Base-by-base conservation (phyloP, 1,140 invertebrate species). In the Fopius arisanus region DNA sequence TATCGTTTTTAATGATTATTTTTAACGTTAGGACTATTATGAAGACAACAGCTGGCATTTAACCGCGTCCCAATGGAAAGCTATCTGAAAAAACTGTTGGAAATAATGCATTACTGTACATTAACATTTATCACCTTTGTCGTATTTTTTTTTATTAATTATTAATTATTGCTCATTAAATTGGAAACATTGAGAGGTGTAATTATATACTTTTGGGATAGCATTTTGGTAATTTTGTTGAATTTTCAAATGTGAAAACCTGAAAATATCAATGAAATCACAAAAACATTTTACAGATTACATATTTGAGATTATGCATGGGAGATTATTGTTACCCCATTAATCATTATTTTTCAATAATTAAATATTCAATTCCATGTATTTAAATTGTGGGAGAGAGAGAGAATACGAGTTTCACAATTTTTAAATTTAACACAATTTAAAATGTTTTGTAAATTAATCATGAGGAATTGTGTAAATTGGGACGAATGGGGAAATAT, bases 11-110 rank as follows among this genome's bases (percentile, higher is more conserved):
- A 14, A 54, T 51, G 14, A 23, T 70, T 70, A 69, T 72, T 75
- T 72, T 37, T 68, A 71, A 48, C 43, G 43, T 67, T 31, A 66
- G 75, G 78, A 83, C 81, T 75, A 82, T 79, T 84, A 81, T 82
- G 81, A 81, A 83, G 83, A 78, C 84, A 82, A 81, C 79, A 80
- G 85, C 82, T 84, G 84, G 78, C 79, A 84, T 83, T 65, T 82
- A 84, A 84, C 82, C 80, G 79, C 79, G 77, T 84, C 84, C 84
- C 80, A 82, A 81, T 83, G 86, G 83, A 86, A 87, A 88, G 81
- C 84, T 87, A 88, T 84, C 82, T 85, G 82, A 65, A 65, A 84
- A 87, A 88, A 87, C 85, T 84, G 85, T 88, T 84, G 86, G 86
- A 86, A 88, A 88, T 87, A 85, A 85, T 86, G 75, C 79, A 86